phyloP scores from a whole-genome alignment of 2,113 vertebrate species.

The Pagrus major region DNA sequence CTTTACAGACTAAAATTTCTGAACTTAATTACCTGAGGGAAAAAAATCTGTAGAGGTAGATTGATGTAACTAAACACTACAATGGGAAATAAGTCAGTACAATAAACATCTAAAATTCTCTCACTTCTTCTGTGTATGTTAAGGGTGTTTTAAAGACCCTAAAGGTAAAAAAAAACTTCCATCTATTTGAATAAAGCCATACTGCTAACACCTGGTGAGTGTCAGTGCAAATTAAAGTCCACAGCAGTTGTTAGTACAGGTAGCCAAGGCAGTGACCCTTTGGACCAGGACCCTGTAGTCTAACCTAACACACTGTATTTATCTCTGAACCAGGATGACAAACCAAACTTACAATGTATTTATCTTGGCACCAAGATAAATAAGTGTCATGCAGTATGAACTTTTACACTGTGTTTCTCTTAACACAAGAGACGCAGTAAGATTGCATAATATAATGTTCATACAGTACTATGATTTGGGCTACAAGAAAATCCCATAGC shows the following conservation, averaged over 20 bases:
- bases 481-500: not conserved
- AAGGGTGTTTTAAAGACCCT: not conserved
- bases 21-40: not conserved
- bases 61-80: not conserved
- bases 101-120: not conserved
- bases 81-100: conserved; percentile 9
- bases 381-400: not conserved
- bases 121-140: not conserved
- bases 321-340: conserved; percentile 18
- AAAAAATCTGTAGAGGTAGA: not conserved
- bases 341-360: conserved; percentile 2
- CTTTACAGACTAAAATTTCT: not conserved
- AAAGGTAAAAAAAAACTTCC: not conserved
- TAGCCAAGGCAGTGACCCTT: conserved; percentile 50
- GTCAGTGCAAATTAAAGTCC: conserved; percentile 53
- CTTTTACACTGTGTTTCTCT: not conserved
- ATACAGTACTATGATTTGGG: not conserved
- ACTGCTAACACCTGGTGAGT: conserved; percentile 20
- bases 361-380: not conserved
- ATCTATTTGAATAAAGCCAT: conserved; percentile 38
- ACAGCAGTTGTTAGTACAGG: conserved; percentile 27
- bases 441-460: not conserved
- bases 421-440: not conserved
- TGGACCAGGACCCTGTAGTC: conserved; percentile 26
- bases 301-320: conserved; percentile 6